Evolutionary conservation across 2,113 vertebrate genomes (phyloP), one percentile per base, ranked within the genome.

Genomic region (Hyla sarda): DNA sequence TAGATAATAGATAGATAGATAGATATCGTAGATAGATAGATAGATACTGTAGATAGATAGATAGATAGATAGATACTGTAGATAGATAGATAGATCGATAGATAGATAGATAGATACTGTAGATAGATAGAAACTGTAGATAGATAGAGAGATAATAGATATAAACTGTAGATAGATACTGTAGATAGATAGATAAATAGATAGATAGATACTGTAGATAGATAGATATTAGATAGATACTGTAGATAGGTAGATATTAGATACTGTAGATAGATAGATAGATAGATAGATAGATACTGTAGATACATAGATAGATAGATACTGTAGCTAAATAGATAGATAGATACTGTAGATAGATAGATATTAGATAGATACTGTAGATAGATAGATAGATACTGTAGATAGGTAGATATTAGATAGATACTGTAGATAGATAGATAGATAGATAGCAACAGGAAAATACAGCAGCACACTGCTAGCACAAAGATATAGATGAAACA

Each of bases 21-120:
- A 50, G n/a, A n/a, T n/a, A n/a, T 23, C n/a, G 9, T 23, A 28
- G 10, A 62, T 58, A 58, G 23, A 58, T 58, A 58, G 56, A 62
- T 65, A 65, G 28, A n/a, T n/a, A n/a, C n/a, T n/a, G n/a, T n/a
- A n/a, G n/a, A 62, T 25, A 62, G 58, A 62, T 62, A 62, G 58
- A 25, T 62, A 62, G 58, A 62, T 62, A 62, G 58, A 62, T 62
- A 58, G 10, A 10, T 1, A 28, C 1, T 56, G 21, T 56, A 56
- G 52, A 56, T 56, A 21, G 56, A 58, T 58, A n/a, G 56, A 58
- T n/a, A n/a, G 56, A 58, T 58, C 7, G 56, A 23, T 58, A n/a
- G 56, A 58, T 58, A 58, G 56, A 58, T n/a, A 58, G 56, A 58
- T 58, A n/a, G 56, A 58, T 58, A 58, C 5, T 5, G 13, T 58